Evolutionary conservation across 2,113 vertebrate species (phyloP).

Genomic region (Psophia crepitans): DNA sequence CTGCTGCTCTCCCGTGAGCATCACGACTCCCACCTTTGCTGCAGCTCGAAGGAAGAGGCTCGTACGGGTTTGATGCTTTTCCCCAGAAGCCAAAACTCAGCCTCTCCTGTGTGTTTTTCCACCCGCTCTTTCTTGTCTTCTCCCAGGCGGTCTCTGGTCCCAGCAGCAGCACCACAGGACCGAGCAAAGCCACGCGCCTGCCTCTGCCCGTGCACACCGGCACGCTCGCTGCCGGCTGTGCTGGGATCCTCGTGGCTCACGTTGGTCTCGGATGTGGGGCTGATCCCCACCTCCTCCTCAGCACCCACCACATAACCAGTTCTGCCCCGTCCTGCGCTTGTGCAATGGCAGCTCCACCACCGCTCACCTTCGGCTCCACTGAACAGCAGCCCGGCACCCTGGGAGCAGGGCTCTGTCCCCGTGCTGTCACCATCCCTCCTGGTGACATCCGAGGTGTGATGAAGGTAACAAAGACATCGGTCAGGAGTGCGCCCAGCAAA

Average conservation of each 20-base stretch:
- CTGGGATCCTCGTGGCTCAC: neutral
- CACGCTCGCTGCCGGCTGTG: fast-evolving
- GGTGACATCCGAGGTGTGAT: fast-evolving
- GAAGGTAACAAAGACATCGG: too few relatives aligned
- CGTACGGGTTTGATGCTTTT: neutral
- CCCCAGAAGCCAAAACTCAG: neutral
- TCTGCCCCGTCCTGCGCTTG: neutral
- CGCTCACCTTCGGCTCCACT: neutral
- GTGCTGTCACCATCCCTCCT: neutral
- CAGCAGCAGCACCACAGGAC: fast-evolving
- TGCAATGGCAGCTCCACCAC: neutral
- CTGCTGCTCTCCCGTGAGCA: neutral
- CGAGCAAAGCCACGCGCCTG: fast-evolving
- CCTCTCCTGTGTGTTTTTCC: neutral
- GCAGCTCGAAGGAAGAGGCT: neutral
- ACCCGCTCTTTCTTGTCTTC: neutral
- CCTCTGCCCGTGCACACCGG: neutral
- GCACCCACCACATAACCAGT: neutral
- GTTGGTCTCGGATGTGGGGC: neutral
- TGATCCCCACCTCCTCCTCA: neutral
- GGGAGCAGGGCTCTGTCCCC: neutral
- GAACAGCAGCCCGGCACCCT: fast-evolving
- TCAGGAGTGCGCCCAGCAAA: neutral
- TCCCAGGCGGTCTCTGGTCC: neutral
- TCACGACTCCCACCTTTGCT: neutral